Evolutionary conservation across 1,140 invertebrate species (phyloP).

Genomic region (Venturia canescens): DNA sequence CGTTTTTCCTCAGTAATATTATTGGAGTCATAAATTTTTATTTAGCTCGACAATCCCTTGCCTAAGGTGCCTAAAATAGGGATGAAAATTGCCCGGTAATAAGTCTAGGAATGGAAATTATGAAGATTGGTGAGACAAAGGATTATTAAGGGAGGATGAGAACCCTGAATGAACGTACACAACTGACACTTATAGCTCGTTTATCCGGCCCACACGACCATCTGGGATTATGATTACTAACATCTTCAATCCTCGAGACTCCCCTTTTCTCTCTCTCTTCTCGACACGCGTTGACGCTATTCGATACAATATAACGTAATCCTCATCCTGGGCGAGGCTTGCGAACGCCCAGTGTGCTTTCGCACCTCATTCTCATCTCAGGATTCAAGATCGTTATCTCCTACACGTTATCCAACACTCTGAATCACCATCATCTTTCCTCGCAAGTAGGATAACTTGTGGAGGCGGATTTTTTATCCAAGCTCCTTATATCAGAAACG

Average conservation of each 20-base stretch:
- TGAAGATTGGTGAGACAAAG: not conserved
- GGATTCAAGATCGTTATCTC: conserved; percentile 19
- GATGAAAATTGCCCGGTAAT: conserved; percentile 9
- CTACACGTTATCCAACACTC: not conserved
- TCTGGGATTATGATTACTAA: conserved; percentile 21
- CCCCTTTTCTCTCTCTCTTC: not conserved
- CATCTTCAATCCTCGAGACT: conserved; percentile 1
- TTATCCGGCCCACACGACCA: conserved; percentile 12
- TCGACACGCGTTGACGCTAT: conserved; percentile 15
- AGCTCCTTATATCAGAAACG: not conserved
- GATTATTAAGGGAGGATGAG: conserved; percentile 6
- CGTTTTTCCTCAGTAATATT: too few species aligned
- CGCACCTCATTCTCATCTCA: conserved; percentile 1
- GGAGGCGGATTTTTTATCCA: not conserved
- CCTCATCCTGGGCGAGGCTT: not conserved
- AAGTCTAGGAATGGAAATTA: not conserved
- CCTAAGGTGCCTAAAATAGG: not conserved
- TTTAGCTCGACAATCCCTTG: too few species aligned
- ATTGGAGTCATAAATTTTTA: not conserved
- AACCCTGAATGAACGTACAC: not conserved
- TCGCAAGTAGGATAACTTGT: not conserved
- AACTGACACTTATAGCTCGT: conserved; percentile 21
- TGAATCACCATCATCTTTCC: conserved; percentile 25
- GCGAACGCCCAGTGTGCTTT: not conserved
- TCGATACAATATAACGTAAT: conserved; percentile 2